Conservation (phyloP, 2,797 vertebrate species). For the Morelia viridis region DNA sequence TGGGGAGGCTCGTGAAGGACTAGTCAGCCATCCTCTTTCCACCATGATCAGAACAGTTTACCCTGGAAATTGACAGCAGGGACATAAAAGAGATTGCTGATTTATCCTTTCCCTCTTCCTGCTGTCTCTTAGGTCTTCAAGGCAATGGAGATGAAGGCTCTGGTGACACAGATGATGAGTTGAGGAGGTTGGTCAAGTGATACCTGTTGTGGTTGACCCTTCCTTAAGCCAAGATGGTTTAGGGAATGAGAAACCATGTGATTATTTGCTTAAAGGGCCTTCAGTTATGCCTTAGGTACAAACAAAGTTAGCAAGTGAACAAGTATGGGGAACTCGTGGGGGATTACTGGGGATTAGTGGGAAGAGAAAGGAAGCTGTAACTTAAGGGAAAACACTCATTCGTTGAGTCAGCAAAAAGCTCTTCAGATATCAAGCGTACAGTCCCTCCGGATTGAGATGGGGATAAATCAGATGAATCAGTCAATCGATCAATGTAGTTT, state of each 20-base stretch:
- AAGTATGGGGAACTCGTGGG: neutral
- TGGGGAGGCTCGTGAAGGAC: neutral
- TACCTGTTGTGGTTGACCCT: neutral
- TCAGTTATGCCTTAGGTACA: neutral
- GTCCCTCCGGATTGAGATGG: neutral
- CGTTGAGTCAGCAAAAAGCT: neutral
- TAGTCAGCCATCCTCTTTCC: too few species aligned
- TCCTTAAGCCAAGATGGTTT: neutral
- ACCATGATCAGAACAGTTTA: neutral
- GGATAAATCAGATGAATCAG: neutral
- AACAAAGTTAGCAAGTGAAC: neutral
- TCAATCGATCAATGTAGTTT: neutral
- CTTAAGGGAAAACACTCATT: neutral
- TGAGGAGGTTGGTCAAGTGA: slow-evolving; percentile 78
- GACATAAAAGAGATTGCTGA: neutral
- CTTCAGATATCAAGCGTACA: too few species aligned
- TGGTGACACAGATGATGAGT: slow-evolving; percentile 87
- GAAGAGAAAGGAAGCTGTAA: neutral
- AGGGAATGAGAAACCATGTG: neutral
- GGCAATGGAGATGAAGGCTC: slow-evolving; percentile 75
- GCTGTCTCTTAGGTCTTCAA: slow-evolving; percentile 26
- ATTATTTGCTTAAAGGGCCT: neutral
- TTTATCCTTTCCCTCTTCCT: neutral
- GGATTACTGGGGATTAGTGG: neutral
- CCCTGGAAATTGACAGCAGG: too few species aligned